A percentile compares a stretch with the other conserved stretches of the same genome.
Conservation (phyloP, 2,888 invertebrate species). For the Steinernema carpocapsae region DNA sequence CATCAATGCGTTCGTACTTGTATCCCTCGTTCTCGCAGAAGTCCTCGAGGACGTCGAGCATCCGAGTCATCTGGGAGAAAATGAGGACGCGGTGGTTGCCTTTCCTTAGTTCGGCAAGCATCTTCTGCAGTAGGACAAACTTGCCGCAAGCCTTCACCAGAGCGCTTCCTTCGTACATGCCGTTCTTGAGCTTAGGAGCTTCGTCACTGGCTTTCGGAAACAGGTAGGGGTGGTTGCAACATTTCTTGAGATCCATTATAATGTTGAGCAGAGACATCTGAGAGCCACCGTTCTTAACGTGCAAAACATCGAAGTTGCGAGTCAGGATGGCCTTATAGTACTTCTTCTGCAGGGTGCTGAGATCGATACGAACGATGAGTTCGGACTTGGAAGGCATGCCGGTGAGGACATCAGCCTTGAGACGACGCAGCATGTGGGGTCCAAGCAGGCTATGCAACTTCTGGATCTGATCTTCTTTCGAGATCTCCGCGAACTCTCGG, state of each 20-base stretch:
- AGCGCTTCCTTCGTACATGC: constrained; percentile 83
- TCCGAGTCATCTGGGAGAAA: constrained; percentile 97
- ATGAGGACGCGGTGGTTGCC: constrained; percentile 94
- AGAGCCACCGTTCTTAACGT: constrained; percentile 82
- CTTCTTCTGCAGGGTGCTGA: constrained; percentile 97
- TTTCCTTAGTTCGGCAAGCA: constrained; percentile 84
- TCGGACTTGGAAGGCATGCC: constrained; percentile 99
- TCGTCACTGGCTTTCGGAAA: constrained; percentile 83
- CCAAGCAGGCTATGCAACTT: constrained; percentile 96
- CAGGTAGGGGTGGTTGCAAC: constrained; percentile 98
- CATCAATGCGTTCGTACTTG: constrained; percentile 98
- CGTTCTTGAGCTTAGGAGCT: constrained; percentile 70
- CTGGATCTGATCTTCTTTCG: constrained; percentile 98
- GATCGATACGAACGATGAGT: constrained; percentile 96
- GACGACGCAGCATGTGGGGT: constrained; percentile 94
- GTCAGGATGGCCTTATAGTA: constrained; percentile 99
- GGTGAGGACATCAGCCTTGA: constrained; percentile 93
- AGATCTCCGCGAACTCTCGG: constrained; percentile 96
- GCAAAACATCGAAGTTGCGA: constrained; percentile 94
- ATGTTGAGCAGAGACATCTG: constrained; percentile 92
- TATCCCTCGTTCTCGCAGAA: constrained; percentile 95
- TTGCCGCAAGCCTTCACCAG: constrained; percentile 94
- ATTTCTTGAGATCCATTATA: constrained; percentile 99
- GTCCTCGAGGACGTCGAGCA: constrained; percentile 99
- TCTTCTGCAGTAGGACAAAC: constrained; percentile 86